Percentiles rank a stretch among this genome's conserved stretches.
Conservation (phyloP, 1,140 invertebrate species). For the Drosophila bifasciata region DNA sequence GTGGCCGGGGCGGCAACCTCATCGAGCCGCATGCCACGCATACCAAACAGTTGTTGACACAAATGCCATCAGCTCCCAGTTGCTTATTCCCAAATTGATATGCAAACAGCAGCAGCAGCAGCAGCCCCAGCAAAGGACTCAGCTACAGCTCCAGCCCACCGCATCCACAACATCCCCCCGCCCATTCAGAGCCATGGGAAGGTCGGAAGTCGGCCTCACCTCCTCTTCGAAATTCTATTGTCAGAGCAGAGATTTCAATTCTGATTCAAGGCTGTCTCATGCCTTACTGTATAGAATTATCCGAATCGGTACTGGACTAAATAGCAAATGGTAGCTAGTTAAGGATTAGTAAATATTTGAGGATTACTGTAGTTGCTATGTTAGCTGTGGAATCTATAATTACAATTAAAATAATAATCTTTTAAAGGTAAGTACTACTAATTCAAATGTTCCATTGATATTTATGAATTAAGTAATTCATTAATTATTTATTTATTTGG, state of each 20-base stretch:
- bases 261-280: constrained; percentile 29
- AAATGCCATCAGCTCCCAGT: constrained; percentile 10
- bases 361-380: no score
- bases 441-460: no score
- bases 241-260: constrained; percentile 69
- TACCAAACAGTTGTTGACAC: constrained; percentile 61
- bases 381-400: no score
- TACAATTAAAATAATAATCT: no score
- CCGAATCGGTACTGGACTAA: constrained; percentile 15
- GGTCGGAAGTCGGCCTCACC: constrained; percentile 8
- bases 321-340: background rate
- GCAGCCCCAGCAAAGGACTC: background rate
- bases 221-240: constrained; percentile 37
- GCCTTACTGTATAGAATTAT: constrained; percentile 14
- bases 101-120: constrained; percentile 68
- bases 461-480: no score
- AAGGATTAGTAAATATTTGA: constrained; percentile 2
- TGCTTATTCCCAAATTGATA: constrained; percentile 68
- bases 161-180: background rate
- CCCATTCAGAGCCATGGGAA: background rate
- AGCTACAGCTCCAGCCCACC: background rate
- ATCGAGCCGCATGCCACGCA: constrained; percentile 60
- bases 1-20: constrained; percentile 68
- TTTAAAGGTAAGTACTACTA: no score
- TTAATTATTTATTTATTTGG: no score